Evolutionary conservation across 2,113 vertebrate species (phyloP).

Genomic region (Falcunculus frontatus): DNA sequence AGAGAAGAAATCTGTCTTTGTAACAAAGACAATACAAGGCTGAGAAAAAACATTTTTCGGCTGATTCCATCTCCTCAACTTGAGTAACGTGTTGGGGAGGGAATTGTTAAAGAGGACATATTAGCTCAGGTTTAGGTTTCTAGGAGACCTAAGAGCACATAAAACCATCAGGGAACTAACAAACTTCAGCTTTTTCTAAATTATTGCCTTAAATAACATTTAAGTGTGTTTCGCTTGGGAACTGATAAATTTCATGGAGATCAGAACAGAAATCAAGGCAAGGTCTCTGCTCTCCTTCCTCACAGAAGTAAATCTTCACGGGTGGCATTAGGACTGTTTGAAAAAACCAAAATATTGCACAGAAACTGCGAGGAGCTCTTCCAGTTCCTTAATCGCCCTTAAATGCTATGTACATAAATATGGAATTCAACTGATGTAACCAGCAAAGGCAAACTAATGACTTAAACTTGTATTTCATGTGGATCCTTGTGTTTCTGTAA

Average conservation of each 20-base stretch:
- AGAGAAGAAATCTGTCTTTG: background rate
- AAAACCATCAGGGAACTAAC: background rate
- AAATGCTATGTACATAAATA: background rate
- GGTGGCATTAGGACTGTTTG: background rate
- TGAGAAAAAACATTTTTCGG: background rate
- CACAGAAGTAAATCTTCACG: background rate
- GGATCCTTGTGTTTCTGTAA: background rate
- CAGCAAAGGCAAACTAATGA: background rate
- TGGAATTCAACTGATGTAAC: background rate
- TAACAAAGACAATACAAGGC: background rate
- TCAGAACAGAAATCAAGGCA: background rate
- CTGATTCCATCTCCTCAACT: background rate
- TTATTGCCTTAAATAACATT: background rate
- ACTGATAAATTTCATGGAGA: background rate
- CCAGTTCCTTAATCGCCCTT: background rate
- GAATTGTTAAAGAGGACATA: background rate
- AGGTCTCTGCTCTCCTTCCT: background rate
- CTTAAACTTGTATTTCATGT: background rate
- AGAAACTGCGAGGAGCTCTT: rapidly evolving
- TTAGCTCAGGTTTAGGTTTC: background rate
- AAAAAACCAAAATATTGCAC: background rate
- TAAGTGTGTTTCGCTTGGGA: background rate
- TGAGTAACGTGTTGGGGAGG: rapidly evolving
- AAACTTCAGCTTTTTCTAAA: background rate
- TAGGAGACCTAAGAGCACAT: background rate